Conservation (phyloP, 1,140 invertebrate species). For the Cotesia vestalis region DNA sequence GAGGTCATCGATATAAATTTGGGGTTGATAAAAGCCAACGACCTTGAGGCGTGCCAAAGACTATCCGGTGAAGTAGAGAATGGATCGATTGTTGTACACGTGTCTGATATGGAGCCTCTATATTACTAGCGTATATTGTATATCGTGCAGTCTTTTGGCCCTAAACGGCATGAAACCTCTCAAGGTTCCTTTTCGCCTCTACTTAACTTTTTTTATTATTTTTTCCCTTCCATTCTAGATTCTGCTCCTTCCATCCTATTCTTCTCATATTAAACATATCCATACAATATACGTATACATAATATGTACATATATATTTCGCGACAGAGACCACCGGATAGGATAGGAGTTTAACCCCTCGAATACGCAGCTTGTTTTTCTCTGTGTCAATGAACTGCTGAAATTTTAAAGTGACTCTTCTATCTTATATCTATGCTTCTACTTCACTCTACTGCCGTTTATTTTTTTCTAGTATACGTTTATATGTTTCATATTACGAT, state of each 20-base stretch:
- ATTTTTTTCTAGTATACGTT: too few relatives aligned
- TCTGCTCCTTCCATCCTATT: conserved; percentile 21
- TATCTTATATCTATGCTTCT: not conserved
- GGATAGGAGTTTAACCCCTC: too few relatives aligned
- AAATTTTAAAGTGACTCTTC: not conserved
- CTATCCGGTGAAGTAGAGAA: conserved; percentile 49
- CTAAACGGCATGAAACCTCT: conserved; percentile 35
- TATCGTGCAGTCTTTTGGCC: conserved; percentile 3
- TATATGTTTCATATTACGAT: too few relatives aligned
- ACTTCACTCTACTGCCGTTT: too few relatives aligned
- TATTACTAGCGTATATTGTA: too few relatives aligned
- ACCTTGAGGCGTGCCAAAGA: conserved; percentile 58
- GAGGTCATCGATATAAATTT: conserved; percentile 60
- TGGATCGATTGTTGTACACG: conserved; percentile 59
- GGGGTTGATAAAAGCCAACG: conserved; percentile 45
- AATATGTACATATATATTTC: not conserved
- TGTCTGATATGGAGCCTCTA: conserved; percentile 42
- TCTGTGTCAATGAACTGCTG: conserved; percentile 14
- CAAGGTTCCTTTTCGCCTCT: conserved; percentile 18
- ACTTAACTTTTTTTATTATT: not conserved
- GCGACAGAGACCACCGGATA: too few relatives aligned
- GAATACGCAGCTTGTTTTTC: conserved; percentile 2
- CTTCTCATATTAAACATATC: conserved; percentile 2
- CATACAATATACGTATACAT: not conserved
- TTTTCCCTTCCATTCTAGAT: not conserved